Conservation (phyloP, 2,797 vertebrate species). For the Lagocephalus sceleratus region DNA sequence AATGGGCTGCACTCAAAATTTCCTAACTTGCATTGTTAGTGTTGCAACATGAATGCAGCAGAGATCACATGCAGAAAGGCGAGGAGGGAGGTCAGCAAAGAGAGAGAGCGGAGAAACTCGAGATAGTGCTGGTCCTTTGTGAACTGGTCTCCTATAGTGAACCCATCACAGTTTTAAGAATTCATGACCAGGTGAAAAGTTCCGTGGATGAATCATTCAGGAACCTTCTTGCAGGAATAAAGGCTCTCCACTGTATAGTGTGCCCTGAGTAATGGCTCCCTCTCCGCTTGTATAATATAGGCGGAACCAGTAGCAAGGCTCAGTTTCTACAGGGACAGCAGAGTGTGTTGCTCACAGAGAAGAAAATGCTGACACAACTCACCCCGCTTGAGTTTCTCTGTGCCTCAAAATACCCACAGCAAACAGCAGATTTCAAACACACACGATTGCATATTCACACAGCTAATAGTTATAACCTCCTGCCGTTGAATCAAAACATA, state of each 20-base stretch:
- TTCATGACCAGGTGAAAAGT: constrained; percentile 58
- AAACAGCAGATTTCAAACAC: constrained; percentile 16
- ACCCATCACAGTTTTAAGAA: constrained; percentile 51
- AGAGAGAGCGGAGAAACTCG: constrained; percentile 56
- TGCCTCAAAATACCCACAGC: constrained; percentile 17
- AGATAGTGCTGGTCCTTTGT: constrained; percentile 45
- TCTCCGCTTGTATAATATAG: constrained; percentile 16
- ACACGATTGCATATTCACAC: neutral
- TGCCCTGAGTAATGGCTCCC: neutral
- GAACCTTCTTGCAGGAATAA: constrained; percentile 32
- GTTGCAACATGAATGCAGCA: constrained; percentile 45
- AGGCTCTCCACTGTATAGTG: constrained; percentile 9
- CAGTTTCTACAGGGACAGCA: constrained; percentile 36
- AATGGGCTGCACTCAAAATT: constrained; percentile 40
- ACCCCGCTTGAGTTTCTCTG: constrained; percentile 35
- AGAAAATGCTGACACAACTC: constrained; percentile 41
- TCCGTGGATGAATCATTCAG: constrained; percentile 70
- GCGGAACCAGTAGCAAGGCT: constrained; percentile 29
- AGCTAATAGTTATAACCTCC: neutral
- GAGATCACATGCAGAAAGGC: constrained; percentile 22
- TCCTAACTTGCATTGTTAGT: constrained; percentile 37
- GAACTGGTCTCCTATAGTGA: constrained; percentile 44
- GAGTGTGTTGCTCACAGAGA: constrained; percentile 27
- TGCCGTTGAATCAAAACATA: neutral
- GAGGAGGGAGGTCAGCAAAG: constrained; percentile 21